Evolutionary conservation across 2,888 invertebrate species (phyloP), one percentile per base, ranked within the genome.

Genomic region (Spodoptera picta): DNA sequence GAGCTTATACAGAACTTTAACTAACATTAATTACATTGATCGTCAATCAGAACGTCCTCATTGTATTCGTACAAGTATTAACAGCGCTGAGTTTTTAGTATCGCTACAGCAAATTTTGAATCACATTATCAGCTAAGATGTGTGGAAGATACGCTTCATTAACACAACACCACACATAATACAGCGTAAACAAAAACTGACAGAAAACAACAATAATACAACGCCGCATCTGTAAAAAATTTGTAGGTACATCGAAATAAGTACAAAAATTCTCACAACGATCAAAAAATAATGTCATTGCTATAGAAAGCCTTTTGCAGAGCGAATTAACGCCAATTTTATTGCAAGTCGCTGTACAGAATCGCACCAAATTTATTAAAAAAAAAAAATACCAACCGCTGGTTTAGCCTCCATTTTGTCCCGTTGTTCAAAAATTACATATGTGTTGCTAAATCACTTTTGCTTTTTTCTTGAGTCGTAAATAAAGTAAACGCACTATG

Each of bases 391-490:
- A 89, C 89, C 57, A 77, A 90, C 90, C 89, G 60, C 82, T 11
- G 81, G 46, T 83, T 88, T 90, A 53, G 69, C 75, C 73, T 88
- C 85, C 87, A 88, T 85, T 60, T 71, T 81, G 73, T 64, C 61
- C 64, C 58, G n/a, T 57, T 36, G 43, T 59, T 63, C 51, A 63
- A 62, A 56, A 61, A 60, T 75, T 60, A 55, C 70, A 75, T 79
- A 61, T 60, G 60, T 70, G 45, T 64, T 51, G 45, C 46, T 49
- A 45, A 12, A 60, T 57, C 79, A 82, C 80, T 80, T 60, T 72
- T 66, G 49, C 60, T 68, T 73, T 68, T 55, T 57, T 65, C 70
- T 66, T 59, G 73, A 72, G 58, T 76, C 75, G 59, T 60, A 45
- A 58, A 67, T 69, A 77, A 80, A 81, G 75, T 81, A 63, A 74